Evolutionary conservation across 2,113 vertebrate species (phyloP).

Genomic region (Paradisaea rubra): DNA sequence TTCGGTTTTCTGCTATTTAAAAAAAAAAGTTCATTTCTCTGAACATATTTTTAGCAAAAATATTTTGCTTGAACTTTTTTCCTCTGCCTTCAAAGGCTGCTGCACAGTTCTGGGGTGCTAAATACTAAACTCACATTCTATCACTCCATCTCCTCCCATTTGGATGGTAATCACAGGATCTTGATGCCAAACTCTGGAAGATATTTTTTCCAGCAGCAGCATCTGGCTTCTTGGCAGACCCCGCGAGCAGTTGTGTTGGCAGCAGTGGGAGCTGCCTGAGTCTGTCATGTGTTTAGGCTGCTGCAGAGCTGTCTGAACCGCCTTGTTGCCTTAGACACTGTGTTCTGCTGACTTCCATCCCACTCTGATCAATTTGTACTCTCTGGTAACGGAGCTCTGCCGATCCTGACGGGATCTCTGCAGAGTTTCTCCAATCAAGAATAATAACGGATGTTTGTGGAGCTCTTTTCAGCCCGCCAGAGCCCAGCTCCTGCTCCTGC

Average conservation of each 20-base stretch:
- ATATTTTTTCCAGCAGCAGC: conserved; percentile 81
- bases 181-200: conserved; percentile 75
- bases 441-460: neutral
- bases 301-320: conserved; percentile 63
- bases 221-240: conserved; percentile 79
- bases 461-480: neutral
- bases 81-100: conserved; percentile 72
- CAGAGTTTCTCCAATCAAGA: neutral
- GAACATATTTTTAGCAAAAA: conserved; percentile 77
- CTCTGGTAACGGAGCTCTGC: neutral
- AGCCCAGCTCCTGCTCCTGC: neutral
- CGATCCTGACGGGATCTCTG: neutral
- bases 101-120: conserved; percentile 70
- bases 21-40: conserved; percentile 57
- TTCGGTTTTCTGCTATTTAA: conserved; percentile 71
- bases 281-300: conserved; percentile 76
- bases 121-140: conserved; percentile 66
- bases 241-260: conserved; percentile 71
- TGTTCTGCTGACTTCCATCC: conserved; percentile 57
- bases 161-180: conserved; percentile 69
- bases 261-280: conserved; percentile 68
- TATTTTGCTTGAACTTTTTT: conserved; percentile 76
- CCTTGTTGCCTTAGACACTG: conserved; percentile 62
- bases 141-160: conserved; percentile 71
- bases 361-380: neutral